Percentiles rank a stretch among this genome's conserved stretches.
These are phyloP conservation scores for Arbacia lixula DNA, from an alignment of 53 echinoderm and acorn worm species.

Conservation along the genomic window DNA sequence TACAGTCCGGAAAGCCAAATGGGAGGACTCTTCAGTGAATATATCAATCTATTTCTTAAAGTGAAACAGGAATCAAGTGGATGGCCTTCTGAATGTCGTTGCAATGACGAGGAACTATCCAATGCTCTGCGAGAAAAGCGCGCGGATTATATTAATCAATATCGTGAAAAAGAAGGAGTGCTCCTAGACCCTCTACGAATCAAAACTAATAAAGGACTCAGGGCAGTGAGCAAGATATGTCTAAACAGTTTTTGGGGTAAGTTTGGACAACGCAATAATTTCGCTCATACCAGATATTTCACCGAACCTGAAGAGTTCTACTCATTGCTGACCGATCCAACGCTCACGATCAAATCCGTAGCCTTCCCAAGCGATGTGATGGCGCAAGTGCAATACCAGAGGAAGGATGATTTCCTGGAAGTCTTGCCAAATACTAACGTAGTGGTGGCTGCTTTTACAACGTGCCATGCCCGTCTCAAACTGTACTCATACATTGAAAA, in stretches of 20 bases:
- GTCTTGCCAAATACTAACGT: slow-evolving; percentile 26
- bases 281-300: neutral
- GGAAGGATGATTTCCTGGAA: slow-evolving; percentile 16
- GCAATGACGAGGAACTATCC: neutral
- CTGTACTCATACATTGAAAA: slow-evolving; percentile 42
- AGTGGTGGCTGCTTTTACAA: slow-evolving; percentile 44
- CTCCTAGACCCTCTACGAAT: slow-evolving; percentile 28
- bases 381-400: slow-evolving; percentile 5
- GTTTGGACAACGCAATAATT: slow-evolving; percentile 50
- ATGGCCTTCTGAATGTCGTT: slow-evolving; percentile 68
- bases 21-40: slow-evolving; percentile 67
- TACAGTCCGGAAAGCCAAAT: slow-evolving; percentile 42
- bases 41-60: slow-evolving; percentile 72
- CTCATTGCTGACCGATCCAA: neutral
- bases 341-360: neutral
- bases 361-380: slow-evolving; percentile 1
- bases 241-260: slow-evolving; percentile 72
- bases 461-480: slow-evolving; percentile 41
- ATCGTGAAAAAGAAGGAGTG: slow-evolving; percentile 59
- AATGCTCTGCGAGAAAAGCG: neutral
- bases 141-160: slow-evolving; percentile 41
- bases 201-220: slow-evolving; percentile 45
- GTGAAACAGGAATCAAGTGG: slow-evolving; percentile 80
- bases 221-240: slow-evolving; percentile 63
- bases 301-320: slow-evolving; percentile 6